Conservation (phyloP, 2,888 invertebrate species). For the Perizoma affinitatum region DNA sequence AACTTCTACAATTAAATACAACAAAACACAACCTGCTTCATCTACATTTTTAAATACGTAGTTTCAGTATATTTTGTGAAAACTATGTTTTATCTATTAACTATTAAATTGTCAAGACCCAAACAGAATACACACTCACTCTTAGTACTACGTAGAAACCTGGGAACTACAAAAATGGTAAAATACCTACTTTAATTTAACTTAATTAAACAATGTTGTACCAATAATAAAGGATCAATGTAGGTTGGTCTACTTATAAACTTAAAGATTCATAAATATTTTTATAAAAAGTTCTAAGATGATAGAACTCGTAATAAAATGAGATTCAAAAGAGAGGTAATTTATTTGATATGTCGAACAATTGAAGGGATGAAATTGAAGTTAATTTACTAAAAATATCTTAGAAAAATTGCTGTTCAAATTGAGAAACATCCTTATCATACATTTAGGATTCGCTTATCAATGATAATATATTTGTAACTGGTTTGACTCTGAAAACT, state of each 20-base stretch:
- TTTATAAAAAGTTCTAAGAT: background rate
- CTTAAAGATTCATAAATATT: too few relatives aligned
- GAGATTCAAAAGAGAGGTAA: slow-evolving; percentile 45
- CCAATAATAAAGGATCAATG: too few relatives aligned
- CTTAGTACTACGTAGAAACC: too few relatives aligned
- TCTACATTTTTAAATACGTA: slow-evolving; percentile 4
- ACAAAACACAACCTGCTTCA: slow-evolving; percentile 19
- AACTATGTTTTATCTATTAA: too few relatives aligned
- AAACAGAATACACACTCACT: too few relatives aligned
- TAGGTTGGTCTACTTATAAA: too few relatives aligned
- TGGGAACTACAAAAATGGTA: too few relatives aligned
- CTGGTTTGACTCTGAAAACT: slow-evolving; percentile 30
- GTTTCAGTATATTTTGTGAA: too few relatives aligned
- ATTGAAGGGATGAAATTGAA: slow-evolving; percentile 49
- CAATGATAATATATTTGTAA: slow-evolving; percentile 14
- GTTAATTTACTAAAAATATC: slow-evolving; percentile 45
- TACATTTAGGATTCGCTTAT: slow-evolving; percentile 13
- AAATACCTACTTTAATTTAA: too few relatives aligned
- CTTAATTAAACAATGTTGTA: too few relatives aligned
- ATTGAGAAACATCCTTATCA: slow-evolving; percentile 13
- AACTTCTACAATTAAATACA: slow-evolving; percentile 12
- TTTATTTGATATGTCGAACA: slow-evolving; percentile 68
- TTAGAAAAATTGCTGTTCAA: slow-evolving; percentile 53
- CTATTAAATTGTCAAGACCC: too few relatives aligned
- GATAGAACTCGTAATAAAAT: background rate